These are phyloP conservation scores for Ornithoptera alexandrae DNA, from an alignment of 2,888 invertebrate species.

Conservation along the genomic window DNA sequence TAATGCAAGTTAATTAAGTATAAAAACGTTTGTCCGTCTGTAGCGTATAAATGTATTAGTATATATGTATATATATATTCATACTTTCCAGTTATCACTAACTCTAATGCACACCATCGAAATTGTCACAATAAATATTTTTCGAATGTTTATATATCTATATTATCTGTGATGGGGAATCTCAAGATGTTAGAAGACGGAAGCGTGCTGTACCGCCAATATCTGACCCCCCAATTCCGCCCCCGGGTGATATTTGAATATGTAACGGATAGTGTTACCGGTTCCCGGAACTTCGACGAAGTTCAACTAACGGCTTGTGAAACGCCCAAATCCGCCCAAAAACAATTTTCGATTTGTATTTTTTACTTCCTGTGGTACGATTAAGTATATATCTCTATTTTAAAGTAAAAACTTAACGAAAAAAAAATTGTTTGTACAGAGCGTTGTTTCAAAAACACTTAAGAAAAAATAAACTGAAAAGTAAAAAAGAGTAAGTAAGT, in stretches of 20 bases:
- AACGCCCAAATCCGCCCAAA: constrained; percentile 46
- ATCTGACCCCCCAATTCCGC: too few relatives aligned
- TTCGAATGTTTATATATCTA: constrained; percentile 52
- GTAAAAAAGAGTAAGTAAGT: constrained; percentile 50
- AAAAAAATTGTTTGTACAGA: constrained; percentile 63
- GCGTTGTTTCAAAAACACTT: constrained; percentile 56
- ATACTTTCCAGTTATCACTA: constrained; percentile 24
- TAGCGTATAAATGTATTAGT: background rate
- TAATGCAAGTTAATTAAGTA: constrained; percentile 12
- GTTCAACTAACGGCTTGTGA: constrained; percentile 20
- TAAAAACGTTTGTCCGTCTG: too few relatives aligned
- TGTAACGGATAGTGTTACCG: too few relatives aligned
- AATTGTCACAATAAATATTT: constrained; percentile 26
- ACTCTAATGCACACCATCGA: constrained; percentile 15
- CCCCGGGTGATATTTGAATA: too few relatives aligned
- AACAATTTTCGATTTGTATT: constrained; percentile 42
- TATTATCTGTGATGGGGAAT: constrained; percentile 61
- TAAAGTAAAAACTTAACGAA: constrained; percentile 36
- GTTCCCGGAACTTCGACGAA: background rate
- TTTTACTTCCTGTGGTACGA: constrained; percentile 34
- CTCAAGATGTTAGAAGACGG: background rate
- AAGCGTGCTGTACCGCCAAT: background rate
- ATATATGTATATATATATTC: constrained; percentile 1
- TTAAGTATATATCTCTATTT: constrained; percentile 39
- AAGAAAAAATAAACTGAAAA: constrained; percentile 43